These are phyloP conservation scores for Orthosia gracilis DNA, from an alignment of 2,888 invertebrate species.

Conservation along the genomic window DNA sequence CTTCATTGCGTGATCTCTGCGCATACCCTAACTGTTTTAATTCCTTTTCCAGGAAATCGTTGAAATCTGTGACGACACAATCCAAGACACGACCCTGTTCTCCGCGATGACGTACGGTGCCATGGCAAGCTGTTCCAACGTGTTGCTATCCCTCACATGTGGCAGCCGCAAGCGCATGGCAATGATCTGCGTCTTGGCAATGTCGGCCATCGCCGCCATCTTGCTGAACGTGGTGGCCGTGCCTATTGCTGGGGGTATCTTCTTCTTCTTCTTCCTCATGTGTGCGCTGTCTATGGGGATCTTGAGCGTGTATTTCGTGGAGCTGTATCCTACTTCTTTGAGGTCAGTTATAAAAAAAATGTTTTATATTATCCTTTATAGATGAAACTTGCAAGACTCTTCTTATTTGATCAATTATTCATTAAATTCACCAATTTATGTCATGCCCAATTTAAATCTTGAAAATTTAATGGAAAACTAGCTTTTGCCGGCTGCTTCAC, in stretches of 20 bases:
- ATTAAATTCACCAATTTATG: too few relatives aligned
- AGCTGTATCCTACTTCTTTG: conserved; percentile 87
- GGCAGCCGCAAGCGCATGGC: conserved; percentile 84
- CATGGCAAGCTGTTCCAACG: conserved; percentile 82
- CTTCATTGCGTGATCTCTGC: too few relatives aligned
- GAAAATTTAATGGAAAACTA: neutral
- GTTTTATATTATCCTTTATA: too few relatives aligned
- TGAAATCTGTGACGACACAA: conserved; percentile 85
- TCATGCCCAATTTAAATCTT: neutral
- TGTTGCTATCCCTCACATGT: conserved; percentile 85
- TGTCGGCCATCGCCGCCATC: conserved; percentile 79
- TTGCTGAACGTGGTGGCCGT: conserved; percentile 81
- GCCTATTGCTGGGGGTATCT: conserved; percentile 85
- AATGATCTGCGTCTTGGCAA: conserved; percentile 81
- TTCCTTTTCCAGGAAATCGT: conserved; percentile 67
- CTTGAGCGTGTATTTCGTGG: conserved; percentile 88
- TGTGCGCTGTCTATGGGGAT: conserved; percentile 87
- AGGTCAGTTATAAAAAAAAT: conserved; percentile 74
- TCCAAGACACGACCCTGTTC: conserved; percentile 85
- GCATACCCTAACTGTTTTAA: too few relatives aligned
- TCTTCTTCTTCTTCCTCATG: conserved; percentile 87
- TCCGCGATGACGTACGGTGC: conserved; percentile 88
- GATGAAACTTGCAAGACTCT: too few relatives aligned
- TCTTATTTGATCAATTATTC: too few relatives aligned
- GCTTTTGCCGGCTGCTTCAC: too few relatives aligned